Base-by-base conservation (phyloP, 1,140 invertebrate species). In the Drosophila sp. region DNA sequence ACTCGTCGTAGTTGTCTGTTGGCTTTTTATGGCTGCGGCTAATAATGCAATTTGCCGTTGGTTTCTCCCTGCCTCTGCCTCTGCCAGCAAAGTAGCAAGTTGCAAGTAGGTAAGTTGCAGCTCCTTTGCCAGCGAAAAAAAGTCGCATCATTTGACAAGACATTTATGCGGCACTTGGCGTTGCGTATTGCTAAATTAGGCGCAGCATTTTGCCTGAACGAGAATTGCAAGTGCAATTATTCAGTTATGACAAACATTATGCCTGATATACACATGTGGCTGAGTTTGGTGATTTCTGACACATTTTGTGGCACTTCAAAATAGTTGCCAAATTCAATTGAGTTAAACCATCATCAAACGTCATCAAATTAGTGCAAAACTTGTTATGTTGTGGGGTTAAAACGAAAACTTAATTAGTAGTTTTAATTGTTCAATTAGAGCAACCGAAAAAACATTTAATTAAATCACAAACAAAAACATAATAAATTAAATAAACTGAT, bases 81-180 rank as follows among this genome's bases (percentile, higher is more conserved):
- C 63, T 25, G 47, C 33, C 66, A 41, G 58, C 68, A 10, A 10
- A 17, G 17, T 17, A 17, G 17, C 17, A 17, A 17, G 17, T 17
- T 17, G 17, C 17, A 17, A 50, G 44, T 50, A 50, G 44, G 44
- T 50, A 50, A 63, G 57, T 72, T 70, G 54, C 25, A 8, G 44
- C 62, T 44, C 60, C 70, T 63, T 50, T 62, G 66, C 6, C 25
- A 50, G 1, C 17, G 17, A 27, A 27, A 82, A 82, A 77, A 76
- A 87, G 76, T 89, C 84, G 83, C 76, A 87, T 83, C 83, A 89
- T 89, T 87, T 87, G 79, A 83, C 80, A 83, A 89, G 84, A 87
- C 83, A 89, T 87, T 87, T 87, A 87, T 87, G 83, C 76, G 84
- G 83, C 83, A 87, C 84, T 87, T 86, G 82, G 82, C 83, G 79